These are phyloP conservation scores for Amblyraja radiata DNA, from an alignment of 2,797 vertebrate genomes.

Conservation along the genomic window DNA sequence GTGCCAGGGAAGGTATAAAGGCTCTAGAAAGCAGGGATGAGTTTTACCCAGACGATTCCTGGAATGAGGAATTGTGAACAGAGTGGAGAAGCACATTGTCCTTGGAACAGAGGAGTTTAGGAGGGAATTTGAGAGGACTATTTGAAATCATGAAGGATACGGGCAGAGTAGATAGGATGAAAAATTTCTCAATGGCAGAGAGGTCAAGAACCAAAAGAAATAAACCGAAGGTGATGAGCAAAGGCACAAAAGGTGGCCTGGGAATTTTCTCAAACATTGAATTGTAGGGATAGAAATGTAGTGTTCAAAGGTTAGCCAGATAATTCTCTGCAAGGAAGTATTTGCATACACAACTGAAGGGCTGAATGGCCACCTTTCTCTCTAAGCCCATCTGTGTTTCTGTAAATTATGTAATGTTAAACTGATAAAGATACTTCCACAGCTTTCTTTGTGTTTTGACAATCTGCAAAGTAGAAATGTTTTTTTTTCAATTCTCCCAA, in stretches of 20 bases:
- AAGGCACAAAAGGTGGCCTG: neutral
- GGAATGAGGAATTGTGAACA: too few species aligned
- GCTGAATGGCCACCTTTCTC: too few species aligned
- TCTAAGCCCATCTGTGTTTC: too few species aligned
- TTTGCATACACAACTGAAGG: too few species aligned
- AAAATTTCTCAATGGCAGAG: neutral
- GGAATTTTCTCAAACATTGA: neutral
- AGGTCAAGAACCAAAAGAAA: neutral
- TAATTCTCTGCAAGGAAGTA: too few species aligned
- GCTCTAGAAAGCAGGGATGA: too few species aligned
- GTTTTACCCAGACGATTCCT: too few species aligned
- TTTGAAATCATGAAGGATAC: neutral
- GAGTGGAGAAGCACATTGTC: too few species aligned
- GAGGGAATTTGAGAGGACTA: neutral
- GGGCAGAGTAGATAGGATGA: neutral
- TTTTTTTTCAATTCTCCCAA: neutral
- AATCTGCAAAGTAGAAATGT: neutral
- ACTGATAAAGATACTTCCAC: neutral
- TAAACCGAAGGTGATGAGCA: neutral
- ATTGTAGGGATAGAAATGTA: neutral
- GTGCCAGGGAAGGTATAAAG: too few species aligned
- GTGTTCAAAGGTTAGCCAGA: neutral
- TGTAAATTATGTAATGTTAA: neutral
- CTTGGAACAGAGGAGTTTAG: neutral
- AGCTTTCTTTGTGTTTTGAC: neutral